A percentile compares a stretch with the other conserved stretches of the same genome.
Evolutionary conservation across 1,140 invertebrate species (phyloP).

Genomic region (Dendroctonus ponderosae): DNA sequence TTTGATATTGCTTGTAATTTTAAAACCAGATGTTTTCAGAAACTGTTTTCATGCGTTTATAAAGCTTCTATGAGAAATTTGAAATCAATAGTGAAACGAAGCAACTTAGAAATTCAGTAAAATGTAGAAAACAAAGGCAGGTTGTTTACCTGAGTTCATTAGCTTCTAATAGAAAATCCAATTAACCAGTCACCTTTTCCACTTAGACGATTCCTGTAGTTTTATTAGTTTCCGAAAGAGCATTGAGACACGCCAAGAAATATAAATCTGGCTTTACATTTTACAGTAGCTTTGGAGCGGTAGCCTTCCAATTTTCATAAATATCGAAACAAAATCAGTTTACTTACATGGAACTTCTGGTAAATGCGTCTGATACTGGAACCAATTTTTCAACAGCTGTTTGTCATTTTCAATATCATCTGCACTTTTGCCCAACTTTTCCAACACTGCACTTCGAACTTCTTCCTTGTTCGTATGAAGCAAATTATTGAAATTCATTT

Average conservation of each 20-base stretch:
- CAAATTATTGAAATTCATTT: conserved; percentile 4
- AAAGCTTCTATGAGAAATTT: too few species aligned
- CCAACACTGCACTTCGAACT: conserved; percentile 11
- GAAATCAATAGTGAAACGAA: too few species aligned
- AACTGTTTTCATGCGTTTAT: too few species aligned
- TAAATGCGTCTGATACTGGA: conserved; percentile 19
- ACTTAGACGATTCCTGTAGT: neutral
- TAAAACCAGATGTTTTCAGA: too few species aligned
- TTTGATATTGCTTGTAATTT: too few species aligned
- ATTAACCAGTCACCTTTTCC: neutral
- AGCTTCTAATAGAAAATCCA: neutral
- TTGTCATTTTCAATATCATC: conserved; percentile 16
- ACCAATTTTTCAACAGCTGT: conserved; percentile 18
- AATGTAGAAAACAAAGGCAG: too few species aligned
- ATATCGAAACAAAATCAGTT: neutral
- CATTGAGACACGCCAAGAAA: neutral
- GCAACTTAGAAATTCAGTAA: too few species aligned
- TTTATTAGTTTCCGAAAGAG: neutral
- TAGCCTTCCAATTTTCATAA: neutral
- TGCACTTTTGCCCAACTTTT: conserved; percentile 22
- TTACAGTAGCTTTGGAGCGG: neutral
- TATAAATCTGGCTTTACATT: neutral
- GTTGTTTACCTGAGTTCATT: neutral
- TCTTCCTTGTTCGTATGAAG: conserved; percentile 9
- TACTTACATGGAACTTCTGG: conserved; percentile 30